Conservation (phyloP, 2,888 invertebrate species). For the Macaria liturata region DNA sequence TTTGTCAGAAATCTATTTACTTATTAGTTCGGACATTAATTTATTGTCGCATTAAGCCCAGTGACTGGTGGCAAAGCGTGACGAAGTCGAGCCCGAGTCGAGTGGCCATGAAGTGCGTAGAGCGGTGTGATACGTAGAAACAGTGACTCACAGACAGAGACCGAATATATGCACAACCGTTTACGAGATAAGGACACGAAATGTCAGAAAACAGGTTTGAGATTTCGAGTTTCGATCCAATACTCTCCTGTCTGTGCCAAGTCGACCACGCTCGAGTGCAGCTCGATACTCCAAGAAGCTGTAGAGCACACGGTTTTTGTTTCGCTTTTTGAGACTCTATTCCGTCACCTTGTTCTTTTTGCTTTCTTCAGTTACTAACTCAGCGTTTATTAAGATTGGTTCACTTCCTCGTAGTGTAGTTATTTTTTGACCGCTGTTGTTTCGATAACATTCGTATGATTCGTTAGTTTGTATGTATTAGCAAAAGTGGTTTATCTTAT, state of each 20-base stretch:
- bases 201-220: constrained; percentile 75
- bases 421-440: not conserved
- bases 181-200: constrained; percentile 62
- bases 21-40: constrained; percentile 72
- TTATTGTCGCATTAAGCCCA: constrained; percentile 74
- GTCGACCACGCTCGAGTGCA: constrained; percentile 70
- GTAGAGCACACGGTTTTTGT: constrained; percentile 55
- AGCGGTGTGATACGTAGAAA: constrained; percentile 77
- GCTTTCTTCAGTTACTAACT: constrained; percentile 14
- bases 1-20: constrained; percentile 61
- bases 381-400: constrained; percentile 5
- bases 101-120: constrained; percentile 82
- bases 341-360: constrained; percentile 44
- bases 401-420: constrained; percentile 2
- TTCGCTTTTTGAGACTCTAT: constrained; percentile 40
- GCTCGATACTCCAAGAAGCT: constrained; percentile 58
- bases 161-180: constrained; percentile 53
- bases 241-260: constrained; percentile 78
- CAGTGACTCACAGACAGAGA: constrained; percentile 78
- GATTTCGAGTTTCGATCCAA: constrained; percentile 82
- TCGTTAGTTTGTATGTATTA: constrained; percentile 44
- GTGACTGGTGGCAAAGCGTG: constrained; percentile 77
- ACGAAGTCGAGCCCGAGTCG: constrained; percentile 66
- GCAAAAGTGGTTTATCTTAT: constrained; percentile 64
- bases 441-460: not conserved